phyloP scores from a whole-genome alignment of 1,140 invertebrate species.

The Dreissena rostriformis region DNA sequence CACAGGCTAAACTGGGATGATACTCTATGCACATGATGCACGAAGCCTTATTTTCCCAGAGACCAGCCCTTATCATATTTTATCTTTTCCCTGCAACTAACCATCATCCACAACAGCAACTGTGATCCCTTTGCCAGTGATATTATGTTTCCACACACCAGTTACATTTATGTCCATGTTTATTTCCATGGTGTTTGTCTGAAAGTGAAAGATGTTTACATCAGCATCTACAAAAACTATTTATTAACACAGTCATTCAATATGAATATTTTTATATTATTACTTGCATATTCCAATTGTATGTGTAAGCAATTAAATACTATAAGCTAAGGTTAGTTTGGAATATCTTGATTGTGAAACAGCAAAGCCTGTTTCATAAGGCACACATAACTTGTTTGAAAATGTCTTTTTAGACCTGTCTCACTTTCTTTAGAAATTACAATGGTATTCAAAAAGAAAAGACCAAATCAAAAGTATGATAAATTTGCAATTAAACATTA shows the following conservation, averaged over 20 bases:
- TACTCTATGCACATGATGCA: too few relatives aligned
- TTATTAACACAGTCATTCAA: background rate
- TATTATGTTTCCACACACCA: constrained; percentile 76
- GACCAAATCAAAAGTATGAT: background rate
- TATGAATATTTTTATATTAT: background rate
- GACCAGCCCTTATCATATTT: too few relatives aligned
- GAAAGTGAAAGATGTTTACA: constrained; percentile 34
- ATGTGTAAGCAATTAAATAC: background rate
- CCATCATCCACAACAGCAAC: constrained; percentile 82
- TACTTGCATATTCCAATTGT: background rate
- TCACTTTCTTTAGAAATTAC: background rate
- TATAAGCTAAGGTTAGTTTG: background rate
- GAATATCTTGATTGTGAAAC: background rate
- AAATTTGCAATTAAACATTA: background rate
- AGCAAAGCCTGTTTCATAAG: background rate
- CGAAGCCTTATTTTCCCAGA: too few relatives aligned
- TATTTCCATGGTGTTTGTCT: constrained; percentile 59
- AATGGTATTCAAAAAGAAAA: background rate
- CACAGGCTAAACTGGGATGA: too few relatives aligned
- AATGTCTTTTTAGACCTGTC: too few relatives aligned
- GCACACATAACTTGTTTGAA: too few relatives aligned
- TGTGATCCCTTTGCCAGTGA: constrained; percentile 79
- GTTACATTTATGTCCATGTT: constrained; percentile 80
- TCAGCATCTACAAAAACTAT: background rate
- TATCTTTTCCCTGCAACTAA: constrained; percentile 17